These are phyloP conservation scores for Sycophila sp. DNA, from an alignment of 1,140 invertebrate genomes.

Conservation along the genomic window DNA sequence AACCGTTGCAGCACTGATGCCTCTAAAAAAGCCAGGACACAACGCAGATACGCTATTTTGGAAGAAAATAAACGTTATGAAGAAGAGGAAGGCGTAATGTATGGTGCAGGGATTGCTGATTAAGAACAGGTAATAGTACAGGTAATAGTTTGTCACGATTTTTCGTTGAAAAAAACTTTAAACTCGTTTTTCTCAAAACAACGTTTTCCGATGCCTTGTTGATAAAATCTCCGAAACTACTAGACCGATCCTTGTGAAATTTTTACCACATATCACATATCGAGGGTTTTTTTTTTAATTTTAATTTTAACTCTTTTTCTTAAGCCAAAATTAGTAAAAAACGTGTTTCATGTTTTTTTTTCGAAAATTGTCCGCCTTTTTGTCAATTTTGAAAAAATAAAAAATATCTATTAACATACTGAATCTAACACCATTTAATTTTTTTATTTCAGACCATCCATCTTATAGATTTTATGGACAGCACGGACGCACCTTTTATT, in stretches of 20 bases:
- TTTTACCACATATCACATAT: not conserved
- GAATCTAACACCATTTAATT: not conserved
- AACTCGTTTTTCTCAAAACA: too few species aligned
- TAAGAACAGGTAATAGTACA: not conserved
- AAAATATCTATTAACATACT: conserved; percentile 6
- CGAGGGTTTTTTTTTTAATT: conserved; percentile 11
- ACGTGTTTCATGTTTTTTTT: not conserved
- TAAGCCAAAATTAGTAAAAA: not conserved
- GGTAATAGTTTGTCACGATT: too few species aligned
- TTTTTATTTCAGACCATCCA: conserved; percentile 5
- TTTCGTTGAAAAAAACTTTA: too few species aligned
- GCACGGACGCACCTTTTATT: conserved; percentile 4
- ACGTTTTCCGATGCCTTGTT: too few species aligned
- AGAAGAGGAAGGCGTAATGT: conserved; percentile 19
- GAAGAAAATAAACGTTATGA: conserved; percentile 22
- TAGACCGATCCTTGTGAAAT: too few species aligned
- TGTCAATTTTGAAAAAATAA: conserved; percentile 5
- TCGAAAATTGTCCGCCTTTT: not conserved
- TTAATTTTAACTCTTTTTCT: not conserved
- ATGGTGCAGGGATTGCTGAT: conserved; percentile 25
- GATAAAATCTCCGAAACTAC: too few species aligned
- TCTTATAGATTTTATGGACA: not conserved
- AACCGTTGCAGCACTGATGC: conserved; percentile 2
- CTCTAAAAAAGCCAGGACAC: conserved; percentile 13
- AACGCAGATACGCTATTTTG: conserved; percentile 7